Percentiles rank a stretch among this genome's conserved stretches.
Conservation (phyloP, 2,888 invertebrate genomes). For the Temnothorax rugatulus region DNA sequence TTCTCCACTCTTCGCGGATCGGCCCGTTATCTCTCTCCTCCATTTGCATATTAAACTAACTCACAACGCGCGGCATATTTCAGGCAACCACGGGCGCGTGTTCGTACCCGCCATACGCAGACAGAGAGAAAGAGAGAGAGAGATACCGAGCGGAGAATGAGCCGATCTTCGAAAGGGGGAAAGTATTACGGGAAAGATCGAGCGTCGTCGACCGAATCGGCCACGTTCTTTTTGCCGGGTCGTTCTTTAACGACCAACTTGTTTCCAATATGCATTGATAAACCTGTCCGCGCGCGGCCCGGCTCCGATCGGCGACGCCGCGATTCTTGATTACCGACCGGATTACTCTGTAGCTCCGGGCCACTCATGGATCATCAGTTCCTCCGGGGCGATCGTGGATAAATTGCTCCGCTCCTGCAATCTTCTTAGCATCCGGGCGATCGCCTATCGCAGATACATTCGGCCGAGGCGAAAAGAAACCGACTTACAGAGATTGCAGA, state of each 20-base stretch:
- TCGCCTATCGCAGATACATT: constrained; percentile 69
- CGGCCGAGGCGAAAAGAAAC: constrained; percentile 63
- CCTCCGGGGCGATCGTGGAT: constrained; percentile 70
- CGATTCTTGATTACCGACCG: constrained; percentile 76
- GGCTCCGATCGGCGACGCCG: constrained; percentile 61
- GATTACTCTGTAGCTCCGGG: constrained; percentile 74
- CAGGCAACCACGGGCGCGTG: constrained; percentile 56
- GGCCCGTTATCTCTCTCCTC: constrained; percentile 83
- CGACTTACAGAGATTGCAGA: constrained; percentile 46
- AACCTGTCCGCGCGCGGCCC: constrained; percentile 74
- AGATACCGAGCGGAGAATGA: not conserved
- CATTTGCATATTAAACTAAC: constrained; percentile 86
- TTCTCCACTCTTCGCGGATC: constrained; percentile 84
- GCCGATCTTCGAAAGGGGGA: constrained; percentile 27
- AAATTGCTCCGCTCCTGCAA: constrained; percentile 74
- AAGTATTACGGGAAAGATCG: constrained; percentile 25
- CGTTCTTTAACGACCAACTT: constrained; percentile 79
- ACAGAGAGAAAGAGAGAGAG: constrained; percentile 22
- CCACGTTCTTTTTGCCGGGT: constrained; percentile 65
- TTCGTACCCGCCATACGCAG: constrained; percentile 18
- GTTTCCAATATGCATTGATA: constrained; percentile 83
- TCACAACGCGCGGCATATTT: constrained; percentile 84
- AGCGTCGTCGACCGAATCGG: constrained; percentile 55
- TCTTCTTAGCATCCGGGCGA: constrained; percentile 72
- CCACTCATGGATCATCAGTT: constrained; percentile 74